phyloP scores from a whole-genome alignment of 2,797 vertebrate species.

The Lacerta bilineata region DNA sequence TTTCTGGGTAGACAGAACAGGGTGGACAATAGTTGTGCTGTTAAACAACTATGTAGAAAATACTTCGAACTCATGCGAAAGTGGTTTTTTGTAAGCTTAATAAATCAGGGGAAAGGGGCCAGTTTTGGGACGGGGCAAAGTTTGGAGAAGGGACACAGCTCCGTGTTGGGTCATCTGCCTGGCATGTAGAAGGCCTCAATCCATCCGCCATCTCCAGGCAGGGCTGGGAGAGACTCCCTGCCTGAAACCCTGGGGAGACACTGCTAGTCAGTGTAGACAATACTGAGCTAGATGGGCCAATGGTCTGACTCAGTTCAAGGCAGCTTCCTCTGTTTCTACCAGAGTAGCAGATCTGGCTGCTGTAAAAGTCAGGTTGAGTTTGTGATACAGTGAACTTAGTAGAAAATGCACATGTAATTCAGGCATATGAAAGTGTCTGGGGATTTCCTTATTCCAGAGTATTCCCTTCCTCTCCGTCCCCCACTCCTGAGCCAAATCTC shows the following conservation, averaged over 20 bases:
- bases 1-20: neutral
- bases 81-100: neutral
- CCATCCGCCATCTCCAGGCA: no score
- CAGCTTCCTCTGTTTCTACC: no score
- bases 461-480: constrained; percentile 25
- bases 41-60: no score
- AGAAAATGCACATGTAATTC: neutral
- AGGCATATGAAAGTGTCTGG: neutral
- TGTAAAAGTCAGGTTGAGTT: neutral
- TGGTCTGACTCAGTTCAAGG: no score
- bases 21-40: neutral
- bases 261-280: no score
- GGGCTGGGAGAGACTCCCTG: no score
- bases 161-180: no score
- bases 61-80: neutral
- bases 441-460: constrained; percentile 4
- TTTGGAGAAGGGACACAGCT: no score
- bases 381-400: neutral
- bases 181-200: no score
- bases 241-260: no score
- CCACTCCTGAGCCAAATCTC: neutral
- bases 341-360: neutral
- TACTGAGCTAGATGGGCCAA: no score
- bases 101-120: neutral
- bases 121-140: no score